These are phyloP conservation scores for Panulirus ornatus DNA, from an alignment of 1,140 invertebrate genomes.

Conservation along the genomic window DNA sequence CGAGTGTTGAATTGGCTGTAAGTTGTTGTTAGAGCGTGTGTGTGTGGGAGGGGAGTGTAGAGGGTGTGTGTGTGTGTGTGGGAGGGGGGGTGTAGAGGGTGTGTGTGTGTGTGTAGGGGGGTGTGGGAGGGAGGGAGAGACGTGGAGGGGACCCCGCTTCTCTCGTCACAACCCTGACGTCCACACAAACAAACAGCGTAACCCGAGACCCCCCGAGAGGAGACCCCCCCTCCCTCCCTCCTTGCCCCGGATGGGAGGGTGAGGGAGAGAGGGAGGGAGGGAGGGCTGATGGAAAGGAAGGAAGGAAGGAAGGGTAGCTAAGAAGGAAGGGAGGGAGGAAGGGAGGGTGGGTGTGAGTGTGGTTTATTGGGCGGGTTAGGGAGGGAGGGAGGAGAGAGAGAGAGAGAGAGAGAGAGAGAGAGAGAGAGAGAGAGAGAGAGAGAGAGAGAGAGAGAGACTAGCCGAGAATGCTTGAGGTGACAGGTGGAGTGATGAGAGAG, in stretches of 20 bases:
- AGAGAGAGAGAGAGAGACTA: too few species aligned
- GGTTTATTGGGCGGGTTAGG: too few species aligned
- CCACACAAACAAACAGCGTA: background rate
- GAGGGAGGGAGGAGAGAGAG: background rate
- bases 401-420: background rate
- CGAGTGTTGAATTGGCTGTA: background rate
- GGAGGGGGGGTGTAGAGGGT: too few species aligned
- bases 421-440: too few species aligned
- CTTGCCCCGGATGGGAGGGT: background rate
- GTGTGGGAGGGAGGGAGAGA: too few species aligned
- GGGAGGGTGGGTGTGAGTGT: too few species aligned
- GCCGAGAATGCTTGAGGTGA: too few species aligned
- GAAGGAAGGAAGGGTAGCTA: background rate
- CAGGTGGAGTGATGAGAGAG: background rate
- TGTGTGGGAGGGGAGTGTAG: too few species aligned
- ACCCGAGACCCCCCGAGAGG: too few species aligned
- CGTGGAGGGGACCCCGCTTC: background rate
- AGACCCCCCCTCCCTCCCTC: background rate
- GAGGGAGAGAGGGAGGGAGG: background rate
- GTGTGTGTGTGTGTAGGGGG: too few species aligned
- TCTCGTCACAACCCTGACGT: background rate
- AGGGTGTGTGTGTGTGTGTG: too few species aligned
- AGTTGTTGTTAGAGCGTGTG: background rate
- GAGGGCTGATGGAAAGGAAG: background rate
- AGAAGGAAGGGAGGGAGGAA: background rate